Conservation (phyloP, 2,797 vertebrate genomes). For the Champsocephalus esox region DNA sequence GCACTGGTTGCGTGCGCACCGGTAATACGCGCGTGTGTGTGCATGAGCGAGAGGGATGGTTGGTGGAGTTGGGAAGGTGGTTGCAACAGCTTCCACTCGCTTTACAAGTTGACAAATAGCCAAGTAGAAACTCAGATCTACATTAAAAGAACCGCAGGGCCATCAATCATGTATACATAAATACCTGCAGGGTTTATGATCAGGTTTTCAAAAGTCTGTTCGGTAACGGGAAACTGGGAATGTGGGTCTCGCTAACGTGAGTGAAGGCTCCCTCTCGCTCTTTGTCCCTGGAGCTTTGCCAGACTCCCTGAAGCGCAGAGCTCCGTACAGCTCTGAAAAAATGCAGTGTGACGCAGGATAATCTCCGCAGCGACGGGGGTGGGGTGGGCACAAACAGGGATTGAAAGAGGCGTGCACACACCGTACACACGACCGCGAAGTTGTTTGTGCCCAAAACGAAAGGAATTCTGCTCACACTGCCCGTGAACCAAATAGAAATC, state of each 20-base stretch:
- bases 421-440: conserved; percentile 1
- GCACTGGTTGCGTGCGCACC: conserved; percentile 29
- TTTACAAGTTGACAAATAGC: conserved; percentile 21
- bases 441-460: conserved; percentile 12
- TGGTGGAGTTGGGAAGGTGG: not conserved
- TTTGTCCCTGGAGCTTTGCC: conserved; percentile 85
- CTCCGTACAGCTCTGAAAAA: conserved; percentile 74
- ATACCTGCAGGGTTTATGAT: conserved; percentile 1
- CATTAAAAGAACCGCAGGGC: not conserved
- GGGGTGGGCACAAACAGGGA: conserved; percentile 81
- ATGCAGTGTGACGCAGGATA: conserved; percentile 83
- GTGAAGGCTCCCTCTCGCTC: conserved; percentile 81
- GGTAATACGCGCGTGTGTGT: not conserved
- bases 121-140: conserved; percentile 7
- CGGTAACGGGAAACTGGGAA: conserved; percentile 7
- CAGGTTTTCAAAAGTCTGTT: conserved; percentile 9
- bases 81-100: conserved; percentile 5
- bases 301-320: conserved; percentile 82
- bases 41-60: not conserved
- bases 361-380: conserved; percentile 81
- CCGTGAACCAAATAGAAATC: conserved; percentile 56
- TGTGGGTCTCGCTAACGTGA: conserved; percentile 32
- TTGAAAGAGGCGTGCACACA: conserved; percentile 64
- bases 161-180: conserved; percentile 11
- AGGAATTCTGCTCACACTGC: conserved; percentile 50